Evolutionary conservation across 2,797 vertebrate species (phyloP).

Genomic region (Prunella strophiata): DNA sequence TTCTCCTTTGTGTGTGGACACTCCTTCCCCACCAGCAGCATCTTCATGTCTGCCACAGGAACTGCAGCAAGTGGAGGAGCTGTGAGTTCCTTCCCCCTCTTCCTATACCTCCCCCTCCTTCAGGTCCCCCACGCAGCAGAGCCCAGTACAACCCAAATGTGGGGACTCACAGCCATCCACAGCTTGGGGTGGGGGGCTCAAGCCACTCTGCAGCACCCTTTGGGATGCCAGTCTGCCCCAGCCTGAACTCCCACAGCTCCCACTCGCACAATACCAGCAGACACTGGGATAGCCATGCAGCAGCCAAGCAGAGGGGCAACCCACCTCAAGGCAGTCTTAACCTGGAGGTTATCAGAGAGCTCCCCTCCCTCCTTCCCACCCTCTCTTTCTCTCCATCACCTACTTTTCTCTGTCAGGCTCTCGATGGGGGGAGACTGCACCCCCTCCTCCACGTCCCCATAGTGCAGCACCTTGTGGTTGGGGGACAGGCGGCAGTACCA

Average conservation of each 20-base stretch:
- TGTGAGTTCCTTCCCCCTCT: neutral
- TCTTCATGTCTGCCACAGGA: slow-evolving; percentile 92
- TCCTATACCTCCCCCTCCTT: neutral
- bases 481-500: slow-evolving; percentile 97
- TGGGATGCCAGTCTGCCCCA: neutral
- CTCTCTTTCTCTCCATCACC: slow-evolving; percentile 35
- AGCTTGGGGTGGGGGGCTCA: neutral
- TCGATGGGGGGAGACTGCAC: slow-evolving; percentile 83
- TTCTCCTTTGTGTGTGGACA: slow-evolving; percentile 95
- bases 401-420: slow-evolving; percentile 90
- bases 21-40: slow-evolving; percentile 90
- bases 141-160: neutral
- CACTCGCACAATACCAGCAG: neutral
- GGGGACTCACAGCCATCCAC: neutral
- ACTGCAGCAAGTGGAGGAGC: slow-evolving; percentile 74
- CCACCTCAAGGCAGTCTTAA: neutral
- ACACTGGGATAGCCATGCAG: neutral
- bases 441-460: slow-evolving; percentile 90
- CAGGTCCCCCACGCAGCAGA: fast-evolving
- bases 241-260: neutral
- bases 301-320: neutral
- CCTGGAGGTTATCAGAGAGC: neutral
- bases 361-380: neutral
- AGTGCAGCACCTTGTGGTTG: slow-evolving; percentile 97
- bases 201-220: neutral